Evolutionary conservation across 2,113 vertebrate species (phyloP), one percentile per base, ranked within the genome.

Genomic region (Boleophthalmus pectinirostris): DNA sequence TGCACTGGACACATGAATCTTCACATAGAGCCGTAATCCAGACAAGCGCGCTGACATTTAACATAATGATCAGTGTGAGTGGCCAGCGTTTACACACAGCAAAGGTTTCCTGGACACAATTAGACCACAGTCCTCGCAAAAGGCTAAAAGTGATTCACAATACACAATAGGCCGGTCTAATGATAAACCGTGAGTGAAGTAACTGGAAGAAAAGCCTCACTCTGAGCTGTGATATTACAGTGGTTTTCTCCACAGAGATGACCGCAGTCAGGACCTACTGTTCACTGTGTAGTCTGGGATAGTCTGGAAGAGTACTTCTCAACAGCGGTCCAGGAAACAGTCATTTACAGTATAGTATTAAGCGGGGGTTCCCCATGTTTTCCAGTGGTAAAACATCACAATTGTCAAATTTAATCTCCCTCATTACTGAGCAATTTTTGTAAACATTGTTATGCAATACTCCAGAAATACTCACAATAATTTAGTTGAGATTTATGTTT

Each of bases 151-250:
- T 88, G 86, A 86, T 85, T 89, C 88, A 88, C 86, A 84, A 89
- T 80, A 74, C 82, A 90, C 89, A 87, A 88, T 89, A 80, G 82
- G 82, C 77, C 77, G 83, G 73, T 85, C 85, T 87, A 85, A 87
- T 85, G 89, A 85, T 81, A 87, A 89, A 84, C 87, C 85, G 76
- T 77, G 83, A 89, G 82, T 85, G 81, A 84, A 88, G 74, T 88
- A 83, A 90, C 89, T 90, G 89, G 89, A 90, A 90, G 85, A 82
- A 86, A 90, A 91, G 80, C 89, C 88, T 91, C 88, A 87, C 77
- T 79, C 79, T 86, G 75, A 86, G 83, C 82, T 82, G 88, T 81
- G 78, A 89, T 90, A 84, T 86, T 84, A 84, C 45, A 20, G 82
- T 69, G 90, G 85, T 90, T 84, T 64, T 85, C 77, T 85, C 82